Evolutionary conservation across 2,797 vertebrate species (phyloP), one percentile per base, ranked within the genome.

Genomic region (Microctenopoma stevenorrisi): DNA sequence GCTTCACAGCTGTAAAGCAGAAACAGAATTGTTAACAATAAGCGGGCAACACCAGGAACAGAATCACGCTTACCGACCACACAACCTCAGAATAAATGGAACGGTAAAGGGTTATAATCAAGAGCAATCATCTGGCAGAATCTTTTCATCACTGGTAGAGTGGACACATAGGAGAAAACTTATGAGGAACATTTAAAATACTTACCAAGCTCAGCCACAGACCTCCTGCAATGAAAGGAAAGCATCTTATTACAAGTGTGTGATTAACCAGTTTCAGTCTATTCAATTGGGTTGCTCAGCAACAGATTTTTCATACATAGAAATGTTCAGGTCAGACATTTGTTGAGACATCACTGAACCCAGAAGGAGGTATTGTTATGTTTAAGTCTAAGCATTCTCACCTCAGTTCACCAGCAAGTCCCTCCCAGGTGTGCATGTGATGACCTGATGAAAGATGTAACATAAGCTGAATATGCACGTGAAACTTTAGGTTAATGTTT

Each of bases 281-380:
- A 5, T 0, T 2, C 15, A 0, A 1, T 3, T 15, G 49, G 83
- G 85, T 81, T 89, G 16, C 84, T 93, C 93, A 93, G 93, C 47
- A 67, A 82, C 11, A 72, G 8, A 72, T 52, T 22, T 14, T 14
- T 35, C 7, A 15, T 94, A 92, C 78, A 95, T 92, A 94, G 65
- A 52, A 12, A 11, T 38, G 30, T 94, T 95, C 93, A 93, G 93
- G 89, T 94, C 94, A 94, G 93, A 95, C 94, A 94, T 94, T 94
- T 94, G 93, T 83, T 68, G 58, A 68, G 6, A 84, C 91, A 93
- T 93, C 93, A 95, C 76, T 48, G 82, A 90, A 88, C 64, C 86
- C 71, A 54, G 0, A 0, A 25, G 8, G 44, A 11, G 7, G n/a
- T 4, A 15, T 2, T 16, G 13, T 11, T 35, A 0, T 47, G 44